phyloP scores from a whole-genome alignment of 2,113 vertebrate species.

The Macrotus californicus region DNA sequence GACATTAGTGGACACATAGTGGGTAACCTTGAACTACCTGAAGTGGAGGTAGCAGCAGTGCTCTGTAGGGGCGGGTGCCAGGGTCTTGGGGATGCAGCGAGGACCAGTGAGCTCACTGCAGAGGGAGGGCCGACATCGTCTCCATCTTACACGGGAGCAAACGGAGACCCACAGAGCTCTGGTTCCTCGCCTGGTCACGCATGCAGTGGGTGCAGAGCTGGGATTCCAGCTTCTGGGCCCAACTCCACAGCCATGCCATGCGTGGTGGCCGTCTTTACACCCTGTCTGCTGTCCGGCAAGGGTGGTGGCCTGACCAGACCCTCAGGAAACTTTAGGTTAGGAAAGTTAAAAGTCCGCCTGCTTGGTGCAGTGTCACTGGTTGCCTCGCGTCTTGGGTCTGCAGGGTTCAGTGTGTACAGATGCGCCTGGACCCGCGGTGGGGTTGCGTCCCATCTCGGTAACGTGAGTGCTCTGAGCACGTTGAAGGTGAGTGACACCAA shows the following conservation, averaged over 20 bases:
- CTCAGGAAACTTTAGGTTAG: background rate
- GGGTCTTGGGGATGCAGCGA: background rate
- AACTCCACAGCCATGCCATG: too few relatives aligned
- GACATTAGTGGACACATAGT: background rate
- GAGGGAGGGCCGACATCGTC: background rate
- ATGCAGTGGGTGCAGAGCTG: too few relatives aligned
- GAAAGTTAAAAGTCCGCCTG: background rate
- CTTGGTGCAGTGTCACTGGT: background rate
- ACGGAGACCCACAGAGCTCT: background rate
- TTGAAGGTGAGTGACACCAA: background rate
- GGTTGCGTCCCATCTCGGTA: background rate
- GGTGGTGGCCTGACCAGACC: too few relatives aligned
- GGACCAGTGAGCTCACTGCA: background rate
- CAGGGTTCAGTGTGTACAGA: background rate
- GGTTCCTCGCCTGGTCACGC: too few relatives aligned
- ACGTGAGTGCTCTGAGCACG: background rate
- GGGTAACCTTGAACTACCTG: background rate
- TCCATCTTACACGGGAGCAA: background rate
- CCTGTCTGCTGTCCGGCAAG: background rate
- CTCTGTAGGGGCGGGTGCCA: background rate
- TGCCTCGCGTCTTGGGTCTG: background rate
- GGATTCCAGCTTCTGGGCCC: fast-evolving
- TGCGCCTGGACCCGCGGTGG: background rate
- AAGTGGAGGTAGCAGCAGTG: background rate
- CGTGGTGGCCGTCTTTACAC: fast-evolving